Conservation (phyloP, 2,888 invertebrate species). For the Athalia circularis region DNA sequence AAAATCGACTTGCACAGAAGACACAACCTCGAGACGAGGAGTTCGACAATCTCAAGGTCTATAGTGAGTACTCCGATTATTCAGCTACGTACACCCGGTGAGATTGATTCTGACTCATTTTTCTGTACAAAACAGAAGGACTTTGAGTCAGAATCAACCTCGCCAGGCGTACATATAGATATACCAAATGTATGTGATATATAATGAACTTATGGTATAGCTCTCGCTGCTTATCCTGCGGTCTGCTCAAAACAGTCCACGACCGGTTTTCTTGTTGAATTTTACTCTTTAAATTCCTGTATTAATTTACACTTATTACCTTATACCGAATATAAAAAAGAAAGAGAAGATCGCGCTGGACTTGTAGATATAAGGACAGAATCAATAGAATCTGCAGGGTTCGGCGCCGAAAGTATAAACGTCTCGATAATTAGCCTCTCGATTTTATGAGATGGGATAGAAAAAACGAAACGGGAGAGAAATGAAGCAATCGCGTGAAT, state of each 20-base stretch:
- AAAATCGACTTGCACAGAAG: no score
- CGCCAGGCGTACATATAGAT: no score
- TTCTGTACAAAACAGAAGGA: no score
- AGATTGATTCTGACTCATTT: no score
- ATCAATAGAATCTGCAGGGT: no score
- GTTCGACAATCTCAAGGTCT: no score
- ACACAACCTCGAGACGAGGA: no score
- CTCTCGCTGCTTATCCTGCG: not conserved
- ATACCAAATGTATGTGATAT: constrained; percentile 26
- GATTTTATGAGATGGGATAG: no score
- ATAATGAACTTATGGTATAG: constrained; percentile 15
- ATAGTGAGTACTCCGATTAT: no score
- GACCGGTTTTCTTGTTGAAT: constrained; percentile 41
- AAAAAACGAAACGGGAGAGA: not conserved
- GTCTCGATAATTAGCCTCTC: no score
- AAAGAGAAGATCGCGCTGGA: constrained; percentile 7
- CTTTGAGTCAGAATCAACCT: not conserved
- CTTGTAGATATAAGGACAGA: not conserved
- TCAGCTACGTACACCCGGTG: no score
- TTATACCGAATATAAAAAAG: not conserved
- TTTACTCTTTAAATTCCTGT: constrained; percentile 44
- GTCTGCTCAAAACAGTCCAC: constrained; percentile 14
- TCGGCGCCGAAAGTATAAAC: no score
- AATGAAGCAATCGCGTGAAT: not conserved
- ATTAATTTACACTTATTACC: constrained; percentile 42